These are phyloP conservation scores for Trichacis sp. DNA, from an alignment of 2,888 invertebrate genomes.

Conservation along the genomic window DNA sequence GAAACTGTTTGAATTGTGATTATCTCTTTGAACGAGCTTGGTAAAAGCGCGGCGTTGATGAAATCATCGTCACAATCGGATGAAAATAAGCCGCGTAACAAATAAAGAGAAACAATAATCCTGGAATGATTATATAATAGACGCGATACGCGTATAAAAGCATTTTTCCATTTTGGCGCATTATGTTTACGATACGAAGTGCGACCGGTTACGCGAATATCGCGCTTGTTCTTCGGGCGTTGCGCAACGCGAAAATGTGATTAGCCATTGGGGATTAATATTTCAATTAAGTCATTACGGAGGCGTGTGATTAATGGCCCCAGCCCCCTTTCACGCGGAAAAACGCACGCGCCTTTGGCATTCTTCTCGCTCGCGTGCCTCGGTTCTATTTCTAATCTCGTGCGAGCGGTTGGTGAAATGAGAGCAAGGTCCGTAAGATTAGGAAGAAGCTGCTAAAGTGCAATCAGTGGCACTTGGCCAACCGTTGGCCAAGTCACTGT, in stretches of 20 bases:
- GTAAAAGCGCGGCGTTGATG: constrained; percentile 1
- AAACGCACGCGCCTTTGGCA: constrained; percentile 25
- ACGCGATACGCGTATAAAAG: constrained; percentile 22
- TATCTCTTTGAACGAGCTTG: not conserved
- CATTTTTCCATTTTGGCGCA: constrained; percentile 30
- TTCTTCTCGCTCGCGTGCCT: constrained; percentile 37
- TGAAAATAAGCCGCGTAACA: not conserved
- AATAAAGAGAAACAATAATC: constrained; percentile 6
- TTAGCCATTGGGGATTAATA: constrained; percentile 28
- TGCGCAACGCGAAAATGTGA: constrained; percentile 21
- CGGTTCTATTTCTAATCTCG: constrained; percentile 58
- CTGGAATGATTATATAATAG: not conserved
- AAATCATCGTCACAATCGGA: constrained; percentile 2
- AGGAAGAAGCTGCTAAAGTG: constrained; percentile 67
- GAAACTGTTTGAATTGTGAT: not conserved
- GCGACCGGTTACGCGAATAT: constrained; percentile 36
- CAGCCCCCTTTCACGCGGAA: constrained; percentile 39
- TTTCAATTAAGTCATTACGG: constrained; percentile 2
- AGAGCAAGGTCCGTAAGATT: constrained; percentile 68
- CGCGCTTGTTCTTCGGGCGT: constrained; percentile 30
- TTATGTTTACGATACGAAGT: constrained; percentile 36
- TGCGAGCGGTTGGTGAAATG: constrained; percentile 60
- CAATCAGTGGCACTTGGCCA: constrained; percentile 66
- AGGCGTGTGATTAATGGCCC: constrained; percentile 24
- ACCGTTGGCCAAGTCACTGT: constrained; percentile 61